Conservation (phyloP, 2,113 vertebrate genomes). For the Ondatra zibethicus region DNA sequence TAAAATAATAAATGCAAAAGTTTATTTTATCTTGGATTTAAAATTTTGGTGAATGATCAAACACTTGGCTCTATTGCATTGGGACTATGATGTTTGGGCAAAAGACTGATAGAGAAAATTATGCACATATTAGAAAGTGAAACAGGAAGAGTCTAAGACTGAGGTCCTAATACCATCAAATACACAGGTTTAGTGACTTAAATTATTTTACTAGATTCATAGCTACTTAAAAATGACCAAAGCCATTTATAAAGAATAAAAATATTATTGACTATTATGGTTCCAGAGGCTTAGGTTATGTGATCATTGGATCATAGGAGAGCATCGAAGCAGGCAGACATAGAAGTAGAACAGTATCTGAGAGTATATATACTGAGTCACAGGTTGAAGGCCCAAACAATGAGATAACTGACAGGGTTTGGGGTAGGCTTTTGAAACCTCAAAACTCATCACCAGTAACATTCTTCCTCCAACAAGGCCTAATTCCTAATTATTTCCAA, state of each 20-base stretch:
- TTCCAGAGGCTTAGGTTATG: not conserved
- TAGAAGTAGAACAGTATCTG: too few species aligned
- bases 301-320: too few species aligned
- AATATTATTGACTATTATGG: too few species aligned
- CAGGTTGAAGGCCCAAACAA: too few species aligned
- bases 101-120: fast-evolving
- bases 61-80: not conserved
- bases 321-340: too few species aligned
- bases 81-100: too few species aligned
- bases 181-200: not conserved
- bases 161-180: fast-evolving
- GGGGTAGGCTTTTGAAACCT: not conserved
- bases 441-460: not conserved
- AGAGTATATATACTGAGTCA: too few species aligned
- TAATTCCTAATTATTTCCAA: not conserved
- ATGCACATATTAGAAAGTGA: fast-evolving
- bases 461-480: not conserved
- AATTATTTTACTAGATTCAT: too few species aligned
- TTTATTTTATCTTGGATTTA: not conserved
- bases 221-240: not conserved
- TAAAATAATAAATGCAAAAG: not conserved
- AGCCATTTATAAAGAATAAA: not conserved
- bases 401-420: too few species aligned
- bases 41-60: not conserved
- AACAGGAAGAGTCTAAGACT: not conserved